phyloP scores from a whole-genome alignment of 2,113 vertebrate genomes.

The Plecotus auritus region DNA sequence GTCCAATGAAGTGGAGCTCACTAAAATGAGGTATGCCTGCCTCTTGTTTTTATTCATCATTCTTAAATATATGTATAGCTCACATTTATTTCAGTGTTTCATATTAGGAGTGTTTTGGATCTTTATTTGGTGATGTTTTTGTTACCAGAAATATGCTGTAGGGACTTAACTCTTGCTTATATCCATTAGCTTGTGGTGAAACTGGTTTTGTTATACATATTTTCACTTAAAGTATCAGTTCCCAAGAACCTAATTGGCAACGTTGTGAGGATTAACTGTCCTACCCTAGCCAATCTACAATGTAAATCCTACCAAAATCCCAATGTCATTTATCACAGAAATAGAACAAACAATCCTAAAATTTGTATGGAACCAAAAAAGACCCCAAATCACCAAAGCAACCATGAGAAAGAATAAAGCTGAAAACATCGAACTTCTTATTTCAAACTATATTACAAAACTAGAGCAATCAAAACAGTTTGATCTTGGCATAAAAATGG shows the following conservation, averaged over 20 bases:
- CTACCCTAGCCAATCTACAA: background rate
- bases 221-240: background rate
- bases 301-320: no score
- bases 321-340: no score
- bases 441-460: background rate
- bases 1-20: background rate
- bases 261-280: background rate
- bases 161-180: background rate
- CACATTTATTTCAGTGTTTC: no score
- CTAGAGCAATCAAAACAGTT: background rate
- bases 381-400: background rate
- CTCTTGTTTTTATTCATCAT: background rate
- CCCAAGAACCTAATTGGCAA: background rate
- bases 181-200: background rate
- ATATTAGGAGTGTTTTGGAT: background rate
- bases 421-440: background rate
- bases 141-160: background rate
- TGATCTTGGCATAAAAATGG: background rate
- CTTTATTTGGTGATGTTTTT: background rate
- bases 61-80: background rate
- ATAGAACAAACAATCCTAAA: background rate
- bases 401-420: background rate
- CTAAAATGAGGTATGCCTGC: background rate
- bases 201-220: background rate
- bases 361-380: background rate